Evolutionary conservation across 2,113 vertebrate species (phyloP).

Genomic region (Otocyon megalotis): DNA sequence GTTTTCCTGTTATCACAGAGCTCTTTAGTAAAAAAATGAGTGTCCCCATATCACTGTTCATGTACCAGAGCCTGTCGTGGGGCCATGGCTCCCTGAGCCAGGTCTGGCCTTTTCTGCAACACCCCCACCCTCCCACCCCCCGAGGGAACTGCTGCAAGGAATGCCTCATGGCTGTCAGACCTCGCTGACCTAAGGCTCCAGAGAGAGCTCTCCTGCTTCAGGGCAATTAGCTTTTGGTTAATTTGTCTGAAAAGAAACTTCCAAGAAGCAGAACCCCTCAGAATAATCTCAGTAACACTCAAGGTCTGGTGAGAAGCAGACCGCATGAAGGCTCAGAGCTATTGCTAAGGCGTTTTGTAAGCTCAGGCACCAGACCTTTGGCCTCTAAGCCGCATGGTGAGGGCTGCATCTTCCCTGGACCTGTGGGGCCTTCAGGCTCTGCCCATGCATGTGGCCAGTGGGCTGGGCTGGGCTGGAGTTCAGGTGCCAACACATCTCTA

Average conservation of each 20-base stretch:
- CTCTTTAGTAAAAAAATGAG: neutral
- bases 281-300: neutral
- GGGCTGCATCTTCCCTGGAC: neutral
- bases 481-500: fast-evolving
- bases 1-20: neutral
- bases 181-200: neutral
- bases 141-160: neutral
- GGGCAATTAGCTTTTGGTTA: constrained; percentile 47
- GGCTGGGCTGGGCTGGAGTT: neutral
- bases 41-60: neutral
- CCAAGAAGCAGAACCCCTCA: neutral
- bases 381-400: neutral
- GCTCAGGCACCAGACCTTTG: neutral
- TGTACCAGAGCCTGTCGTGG: neutral
- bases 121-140: neutral
- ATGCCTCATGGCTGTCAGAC: fast-evolving
- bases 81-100: neutral
- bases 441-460: neutral
- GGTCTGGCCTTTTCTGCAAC: neutral
- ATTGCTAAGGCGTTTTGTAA: neutral
- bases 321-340: neutral
- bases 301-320: neutral
- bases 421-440: fast-evolving
- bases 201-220: neutral
- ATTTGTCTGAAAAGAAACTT: constrained; percentile 56